Evolutionary conservation across 2,113 vertebrate genomes (phyloP).

Genomic region (Lutjanus erythropterus): DNA sequence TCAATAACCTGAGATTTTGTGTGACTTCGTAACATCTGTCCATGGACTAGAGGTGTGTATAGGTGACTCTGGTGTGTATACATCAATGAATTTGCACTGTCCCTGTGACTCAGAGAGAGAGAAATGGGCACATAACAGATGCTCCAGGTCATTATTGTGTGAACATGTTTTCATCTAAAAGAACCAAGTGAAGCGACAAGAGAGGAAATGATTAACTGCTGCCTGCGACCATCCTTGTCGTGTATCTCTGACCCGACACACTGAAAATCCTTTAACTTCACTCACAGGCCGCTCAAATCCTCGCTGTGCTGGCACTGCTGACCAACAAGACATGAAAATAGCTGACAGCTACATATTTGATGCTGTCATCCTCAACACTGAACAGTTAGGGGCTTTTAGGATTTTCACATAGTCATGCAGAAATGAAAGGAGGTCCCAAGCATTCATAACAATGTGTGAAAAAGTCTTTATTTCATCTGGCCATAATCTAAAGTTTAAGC

Average conservation of each 20-base stretch:
- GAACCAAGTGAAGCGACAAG: slow-evolving; percentile 14
- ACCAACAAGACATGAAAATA: slow-evolving; percentile 4
- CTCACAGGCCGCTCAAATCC: background rate
- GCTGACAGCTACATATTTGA: background rate
- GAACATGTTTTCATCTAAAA: background rate
- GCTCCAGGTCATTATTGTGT: background rate
- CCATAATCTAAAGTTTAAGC: background rate
- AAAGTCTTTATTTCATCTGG: background rate
- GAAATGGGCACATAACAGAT: background rate
- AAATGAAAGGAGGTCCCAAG: background rate
- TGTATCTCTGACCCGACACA: slow-evolving; percentile 3
- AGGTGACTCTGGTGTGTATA: background rate
- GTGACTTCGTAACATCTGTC: background rate
- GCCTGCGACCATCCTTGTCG: background rate
- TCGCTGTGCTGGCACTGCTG: background rate
- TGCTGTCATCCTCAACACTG: background rate
- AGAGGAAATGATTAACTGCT: slow-evolving; percentile 62
- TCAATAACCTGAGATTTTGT: background rate
- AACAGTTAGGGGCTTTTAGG: background rate
- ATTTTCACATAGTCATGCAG: background rate
- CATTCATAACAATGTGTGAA: background rate
- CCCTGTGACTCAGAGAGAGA: no score
- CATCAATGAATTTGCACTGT: background rate
- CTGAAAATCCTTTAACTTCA: background rate
- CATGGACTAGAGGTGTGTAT: background rate